Base-by-base conservation (phyloP, 2,113 vertebrate species). In the Melanotaenia duboulayi region DNA sequence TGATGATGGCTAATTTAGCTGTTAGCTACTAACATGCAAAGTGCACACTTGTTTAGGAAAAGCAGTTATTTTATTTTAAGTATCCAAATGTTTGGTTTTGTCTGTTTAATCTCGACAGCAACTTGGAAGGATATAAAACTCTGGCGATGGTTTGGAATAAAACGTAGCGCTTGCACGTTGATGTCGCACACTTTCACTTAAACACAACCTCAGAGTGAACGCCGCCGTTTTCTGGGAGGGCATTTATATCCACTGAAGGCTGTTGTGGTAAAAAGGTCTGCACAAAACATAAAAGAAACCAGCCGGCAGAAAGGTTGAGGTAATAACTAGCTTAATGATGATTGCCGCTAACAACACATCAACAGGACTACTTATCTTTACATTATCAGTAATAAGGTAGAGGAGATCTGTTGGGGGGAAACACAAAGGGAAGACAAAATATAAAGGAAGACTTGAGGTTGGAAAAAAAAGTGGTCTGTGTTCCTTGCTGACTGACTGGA, bases 71-170 rank as follows among this genome's bases (percentile, higher is more conserved):
- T 80, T 77, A 60, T 48, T 62, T 64, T 76, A 40, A 74, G 55
- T 80, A 80, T 90, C 85, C 81, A 90, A 91, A 88, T 79, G 90
- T 92, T 93, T 92, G 90, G 90, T 93, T 93, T 89, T 3, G 28
- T 89, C 78, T 83, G 86, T 68, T 87, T 91, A 92, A 93, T 92
- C 92, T 93, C 90, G 24, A 81, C 65, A 91, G 90, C 89, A 91
- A 92, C 88, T 35, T 80, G 69, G 81, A 88, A 87, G 71, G 82
- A 85, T 83, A 87, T 76, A 85, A 82, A 83, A 82, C 76, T 83
- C 74, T 68, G 24, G 2, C 13, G 60, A 60, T 22, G 58, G 46
- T 76, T 59, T 42, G 32, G 61, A 83, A 66, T 54, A 60, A 81
- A 88, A 71, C 42, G 61, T 23, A 50, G 44, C 17, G 65, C 35